phyloP scores from a whole-genome alignment of 2,797 vertebrate genomes.

The Avahi laniger region DNA sequence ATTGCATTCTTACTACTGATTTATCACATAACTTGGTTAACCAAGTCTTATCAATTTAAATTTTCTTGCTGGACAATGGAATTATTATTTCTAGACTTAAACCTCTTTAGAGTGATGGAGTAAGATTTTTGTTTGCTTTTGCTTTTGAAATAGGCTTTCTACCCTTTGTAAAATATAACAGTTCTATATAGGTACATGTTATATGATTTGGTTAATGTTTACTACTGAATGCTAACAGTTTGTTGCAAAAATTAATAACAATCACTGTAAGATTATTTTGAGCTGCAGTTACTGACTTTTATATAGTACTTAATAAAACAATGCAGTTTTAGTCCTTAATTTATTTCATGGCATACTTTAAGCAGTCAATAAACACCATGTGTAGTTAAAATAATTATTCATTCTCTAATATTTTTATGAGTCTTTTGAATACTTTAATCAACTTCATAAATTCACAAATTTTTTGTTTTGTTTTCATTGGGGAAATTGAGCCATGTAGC shows the following conservation, averaged over 20 bases:
- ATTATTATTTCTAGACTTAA: background rate
- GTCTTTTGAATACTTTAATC: background rate
- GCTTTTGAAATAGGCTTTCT: background rate
- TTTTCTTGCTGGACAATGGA: background rate
- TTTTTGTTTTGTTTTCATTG: conserved; percentile 29
- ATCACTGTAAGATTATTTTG: background rate
- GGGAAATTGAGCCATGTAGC: background rate
- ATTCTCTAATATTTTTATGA: background rate
- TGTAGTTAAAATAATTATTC: background rate
- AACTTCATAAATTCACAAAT: background rate
- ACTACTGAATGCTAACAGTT: background rate
- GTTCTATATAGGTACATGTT: background rate
- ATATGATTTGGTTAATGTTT: background rate
- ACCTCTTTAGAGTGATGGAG: background rate
- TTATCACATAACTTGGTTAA: background rate
- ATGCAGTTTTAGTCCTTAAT: background rate
- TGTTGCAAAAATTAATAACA: background rate
- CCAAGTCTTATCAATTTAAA: background rate
- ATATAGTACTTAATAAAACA: background rate
- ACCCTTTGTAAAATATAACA: background rate
- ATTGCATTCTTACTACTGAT: background rate
- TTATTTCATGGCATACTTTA: background rate
- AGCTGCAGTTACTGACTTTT: background rate
- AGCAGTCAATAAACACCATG: background rate
- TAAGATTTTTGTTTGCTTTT: background rate